Conservation (phyloP, 35 echinoderm and acorn worm genomes). For the Lytechinus variegatus region DNA sequence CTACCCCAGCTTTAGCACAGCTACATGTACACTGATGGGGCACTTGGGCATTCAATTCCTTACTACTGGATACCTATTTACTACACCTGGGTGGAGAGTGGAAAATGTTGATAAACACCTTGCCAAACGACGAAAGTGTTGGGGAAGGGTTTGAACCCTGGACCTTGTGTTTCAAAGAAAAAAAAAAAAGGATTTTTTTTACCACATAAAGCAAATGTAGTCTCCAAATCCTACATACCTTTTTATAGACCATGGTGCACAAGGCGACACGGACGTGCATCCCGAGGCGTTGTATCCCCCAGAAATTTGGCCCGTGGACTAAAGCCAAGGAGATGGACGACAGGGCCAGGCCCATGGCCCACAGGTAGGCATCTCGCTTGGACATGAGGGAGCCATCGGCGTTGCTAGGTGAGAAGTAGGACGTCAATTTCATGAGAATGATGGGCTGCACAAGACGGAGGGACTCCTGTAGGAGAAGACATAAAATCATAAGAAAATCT, state of each 20-base stretch:
- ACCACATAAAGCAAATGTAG: background rate
- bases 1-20: too few species aligned
- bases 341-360: slow-evolving; percentile 61
- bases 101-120: too few species aligned
- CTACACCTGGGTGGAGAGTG: too few species aligned
- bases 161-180: too few species aligned
- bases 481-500: too few species aligned
- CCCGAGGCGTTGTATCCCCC: slow-evolving; percentile 61
- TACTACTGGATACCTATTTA: too few species aligned
- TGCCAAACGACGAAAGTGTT: too few species aligned
- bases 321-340: slow-evolving; percentile 60
- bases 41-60: too few species aligned
- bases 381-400: background rate
- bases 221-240: slow-evolving; percentile 59
- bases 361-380: slow-evolving; percentile 58
- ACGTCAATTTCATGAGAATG: slow-evolving; percentile 67
- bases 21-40: too few species aligned
- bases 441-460: slow-evolving; percentile 84
- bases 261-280: slow-evolving; percentile 82
- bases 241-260: slow-evolving; percentile 80
- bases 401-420: slow-evolving; percentile 70
- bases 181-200: too few species aligned
- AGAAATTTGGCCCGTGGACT: slow-evolving; percentile 84
- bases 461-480: slow-evolving; percentile 52
- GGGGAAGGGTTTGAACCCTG: too few species aligned